Evolutionary conservation across 2,113 vertebrate species (phyloP), one percentile per base, ranked within the genome.

Genomic region (Clarias batrachus): DNA sequence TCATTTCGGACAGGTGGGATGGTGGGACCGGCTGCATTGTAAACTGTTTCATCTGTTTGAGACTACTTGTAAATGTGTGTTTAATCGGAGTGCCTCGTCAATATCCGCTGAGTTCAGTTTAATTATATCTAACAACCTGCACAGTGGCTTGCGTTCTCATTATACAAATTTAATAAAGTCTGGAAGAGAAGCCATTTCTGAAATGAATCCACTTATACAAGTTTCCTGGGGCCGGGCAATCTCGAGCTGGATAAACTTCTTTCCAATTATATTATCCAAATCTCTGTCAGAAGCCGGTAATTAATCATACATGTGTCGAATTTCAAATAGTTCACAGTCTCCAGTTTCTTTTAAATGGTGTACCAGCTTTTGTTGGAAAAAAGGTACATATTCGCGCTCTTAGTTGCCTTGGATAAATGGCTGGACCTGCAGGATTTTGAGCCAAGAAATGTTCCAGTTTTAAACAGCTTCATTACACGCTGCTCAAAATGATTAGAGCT

Each of bases 121-220:
- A 94, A 95, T 95, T 95, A 94, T 87, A 92, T 90, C 92, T 89
- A 87, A 90, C 88, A 93, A 92, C 92, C 94, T 94, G 93, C 87
- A 87, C 91, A 90, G 90, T 83, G 88, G 89, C 91, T 93, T 57
- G 89, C 91, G 86, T 91, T 91, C 93, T 94, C 94, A 94, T 95
- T 94, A 90, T 76, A 83, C 66, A 76, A 89, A 89, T 86, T 81
- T 87, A 89, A 88, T 89, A 86, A 91, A 85, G 79, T 81, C 80
- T 80, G 21, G 60, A 84, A 52, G 79, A 84, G 86, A 73, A 81
- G 83, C 63, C 77, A 79, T 86, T 88, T 86, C 86, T 68, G 82
- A 89, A 85, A 87, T 86, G 84, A 90, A 86, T 86, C 88, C 82
- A 89, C 74, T 89, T 65, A 85, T 82, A 70, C 70, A 85, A 81